Evolutionary conservation across 2,888 invertebrate species (phyloP), one percentile per base, ranked within the genome.

Genomic region (Pyrochroa serraticornis): DNA sequence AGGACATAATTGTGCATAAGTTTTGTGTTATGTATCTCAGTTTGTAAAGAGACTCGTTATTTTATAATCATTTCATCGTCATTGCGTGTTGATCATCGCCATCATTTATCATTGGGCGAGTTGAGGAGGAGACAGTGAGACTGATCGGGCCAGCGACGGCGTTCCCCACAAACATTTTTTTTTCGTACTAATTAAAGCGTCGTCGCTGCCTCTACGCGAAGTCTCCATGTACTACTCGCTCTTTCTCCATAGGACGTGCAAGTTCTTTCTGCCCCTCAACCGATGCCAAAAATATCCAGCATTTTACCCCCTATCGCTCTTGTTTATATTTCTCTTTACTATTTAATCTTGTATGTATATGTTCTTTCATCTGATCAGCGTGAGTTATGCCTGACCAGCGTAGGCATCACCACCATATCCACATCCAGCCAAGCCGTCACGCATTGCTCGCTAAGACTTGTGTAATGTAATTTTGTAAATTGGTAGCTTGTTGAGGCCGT

Each of bases 401-500:
- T 22, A 22, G 22, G 22, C 22, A 22, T 22, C 22, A 22, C 22
- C 22, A 30, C 41, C 10, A 30, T n/a, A 5, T 9, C 10, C 42
- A 42, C 42, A 30, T 42, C 35, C 57, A 31, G 45, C 53, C 42
- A 47, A 42, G 56, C 61, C 56, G 62, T 42, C 65, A 79, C 81
- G 83, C 83, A 60, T 68, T 78, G 12, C 39, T 39, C 39, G 39
- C 39, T 39, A 12, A 39, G 39, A 39, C 39, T 39, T 39, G 39
- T 39, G 39, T 39, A 39, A 35, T 60, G 54, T 59, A 42, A 78
- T 83, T 87, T 87, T 87, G 87, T 83, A 83, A 83, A 87, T 87
- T 87, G 87, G 86, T 82, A 82, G 82, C 72, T 76, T 75, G 76
- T 77, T 77, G 76, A 77, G 77, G 75, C 71, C 71, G 75, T 74